Evolutionary conservation across 2,113 vertebrate genomes (phyloP).

Genomic region (Oncorhynchus kisutch): DNA sequence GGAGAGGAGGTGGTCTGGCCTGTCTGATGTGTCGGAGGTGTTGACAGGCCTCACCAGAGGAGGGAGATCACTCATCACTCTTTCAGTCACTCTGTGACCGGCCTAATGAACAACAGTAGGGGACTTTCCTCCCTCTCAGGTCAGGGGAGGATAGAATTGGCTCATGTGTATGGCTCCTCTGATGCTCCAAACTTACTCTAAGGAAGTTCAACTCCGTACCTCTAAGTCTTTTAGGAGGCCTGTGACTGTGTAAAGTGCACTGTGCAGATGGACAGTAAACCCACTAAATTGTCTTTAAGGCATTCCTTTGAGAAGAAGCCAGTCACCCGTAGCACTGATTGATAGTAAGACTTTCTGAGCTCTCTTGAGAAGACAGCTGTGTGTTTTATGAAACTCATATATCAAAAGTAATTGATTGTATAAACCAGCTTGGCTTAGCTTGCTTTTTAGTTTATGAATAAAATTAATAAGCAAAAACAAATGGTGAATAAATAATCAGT

Average conservation of each 20-base stretch:
- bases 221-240: constrained; percentile 13
- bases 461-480: constrained; percentile 29
- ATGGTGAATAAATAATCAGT: constrained; percentile 16
- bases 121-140: constrained; percentile 48
- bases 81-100: constrained; percentile 38
- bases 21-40: constrained; percentile 51
- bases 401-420: constrained; percentile 17
- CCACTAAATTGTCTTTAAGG: neutral
- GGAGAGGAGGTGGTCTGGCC: constrained; percentile 32
- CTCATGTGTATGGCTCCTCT: constrained; percentile 25
- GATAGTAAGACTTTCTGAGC: neutral
- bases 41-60: constrained; percentile 55
- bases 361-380: constrained; percentile 4
- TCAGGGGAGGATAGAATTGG: constrained; percentile 10
- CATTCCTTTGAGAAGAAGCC: neutral
- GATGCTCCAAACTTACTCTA: constrained; percentile 26
- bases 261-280: constrained; percentile 9
- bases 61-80: constrained; percentile 55
- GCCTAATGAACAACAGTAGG: constrained; percentile 47
- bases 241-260: constrained; percentile 40
- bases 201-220: constrained; percentile 9
- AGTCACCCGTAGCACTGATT: neutral
- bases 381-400: constrained; percentile 29
- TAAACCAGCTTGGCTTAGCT: constrained; percentile 7
- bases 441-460: constrained; percentile 17